Percentiles rank a stretch among this genome's conserved stretches.
Evolutionary conservation across 2,888 invertebrate genomes (phyloP).

Genomic region (Brenthis hecate): DNA sequence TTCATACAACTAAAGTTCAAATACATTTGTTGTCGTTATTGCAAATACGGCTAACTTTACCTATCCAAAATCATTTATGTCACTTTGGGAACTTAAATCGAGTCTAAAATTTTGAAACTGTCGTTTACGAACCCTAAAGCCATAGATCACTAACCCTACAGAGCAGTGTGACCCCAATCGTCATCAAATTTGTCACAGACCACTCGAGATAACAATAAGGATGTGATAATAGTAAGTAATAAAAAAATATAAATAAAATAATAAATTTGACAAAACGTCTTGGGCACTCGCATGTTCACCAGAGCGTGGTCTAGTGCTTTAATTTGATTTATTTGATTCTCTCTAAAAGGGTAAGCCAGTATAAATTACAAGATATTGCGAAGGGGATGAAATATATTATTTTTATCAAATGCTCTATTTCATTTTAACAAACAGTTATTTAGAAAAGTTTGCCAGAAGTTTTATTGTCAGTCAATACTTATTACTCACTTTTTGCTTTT

Average conservation of each 20-base stretch:
- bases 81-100: constrained; percentile 73
- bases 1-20: constrained; percentile 61
- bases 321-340: constrained; percentile 80
- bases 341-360: constrained; percentile 71
- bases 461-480: not conserved
- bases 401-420: constrained; percentile 46
- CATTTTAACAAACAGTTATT: constrained; percentile 42
- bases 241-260: constrained; percentile 80
- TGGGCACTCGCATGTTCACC: constrained; percentile 73
- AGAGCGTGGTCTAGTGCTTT: constrained; percentile 76
- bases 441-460: constrained; percentile 46
- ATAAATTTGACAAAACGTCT: constrained; percentile 83
- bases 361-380: constrained; percentile 68
- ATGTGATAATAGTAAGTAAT: constrained; percentile 71
- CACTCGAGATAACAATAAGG: constrained; percentile 75
- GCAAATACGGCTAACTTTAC: constrained; percentile 59
- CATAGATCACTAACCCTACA: constrained; percentile 73
- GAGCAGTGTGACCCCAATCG: constrained; percentile 70
- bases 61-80: constrained; percentile 64
- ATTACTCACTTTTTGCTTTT: not conserved
- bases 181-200: constrained; percentile 82
- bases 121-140: constrained; percentile 67
- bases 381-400: constrained; percentile 43
- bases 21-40: constrained; percentile 51
- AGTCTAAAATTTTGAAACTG: constrained; percentile 75